Evolutionary conservation across 2,797 vertebrate species (phyloP).

Genomic region (Myotis pilosus): DNA sequence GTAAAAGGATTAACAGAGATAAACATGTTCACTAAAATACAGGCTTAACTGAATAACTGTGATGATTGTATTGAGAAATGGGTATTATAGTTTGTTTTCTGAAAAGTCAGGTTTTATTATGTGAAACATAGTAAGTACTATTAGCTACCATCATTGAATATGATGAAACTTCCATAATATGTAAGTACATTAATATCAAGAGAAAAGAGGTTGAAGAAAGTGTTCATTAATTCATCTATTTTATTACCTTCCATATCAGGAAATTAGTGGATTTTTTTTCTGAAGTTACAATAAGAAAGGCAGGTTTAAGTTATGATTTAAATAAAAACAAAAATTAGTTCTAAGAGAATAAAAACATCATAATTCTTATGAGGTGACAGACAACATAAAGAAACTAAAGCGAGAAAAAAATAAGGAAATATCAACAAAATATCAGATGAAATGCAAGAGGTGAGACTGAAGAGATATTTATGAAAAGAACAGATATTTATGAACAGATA

Average conservation of each 20-base stretch:
- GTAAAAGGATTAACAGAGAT: background rate
- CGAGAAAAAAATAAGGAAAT: background rate
- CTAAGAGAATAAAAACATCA: background rate
- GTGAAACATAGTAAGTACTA: background rate
- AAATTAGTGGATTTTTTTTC: background rate
- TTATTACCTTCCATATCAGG: background rate
- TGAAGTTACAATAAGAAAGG: background rate
- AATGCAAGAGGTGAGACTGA: background rate
- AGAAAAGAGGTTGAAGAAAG: background rate
- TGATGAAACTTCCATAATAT: background rate
- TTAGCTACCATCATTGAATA: background rate
- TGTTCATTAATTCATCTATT: background rate
- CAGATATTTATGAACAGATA: background rate
- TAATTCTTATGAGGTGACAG: background rate
- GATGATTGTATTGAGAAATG: background rate
- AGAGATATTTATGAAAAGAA: background rate
- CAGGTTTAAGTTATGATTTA: background rate
- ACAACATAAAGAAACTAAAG: background rate
- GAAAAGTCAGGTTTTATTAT: background rate
- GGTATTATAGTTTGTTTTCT: constrained; percentile 9
- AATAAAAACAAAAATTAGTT: background rate
- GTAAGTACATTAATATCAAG: background rate
- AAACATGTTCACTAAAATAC: background rate
- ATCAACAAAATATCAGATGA: background rate
- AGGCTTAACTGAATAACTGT: background rate